Conservation (phyloP, 2,888 invertebrate species). For the Neocrepidodera transversa region DNA sequence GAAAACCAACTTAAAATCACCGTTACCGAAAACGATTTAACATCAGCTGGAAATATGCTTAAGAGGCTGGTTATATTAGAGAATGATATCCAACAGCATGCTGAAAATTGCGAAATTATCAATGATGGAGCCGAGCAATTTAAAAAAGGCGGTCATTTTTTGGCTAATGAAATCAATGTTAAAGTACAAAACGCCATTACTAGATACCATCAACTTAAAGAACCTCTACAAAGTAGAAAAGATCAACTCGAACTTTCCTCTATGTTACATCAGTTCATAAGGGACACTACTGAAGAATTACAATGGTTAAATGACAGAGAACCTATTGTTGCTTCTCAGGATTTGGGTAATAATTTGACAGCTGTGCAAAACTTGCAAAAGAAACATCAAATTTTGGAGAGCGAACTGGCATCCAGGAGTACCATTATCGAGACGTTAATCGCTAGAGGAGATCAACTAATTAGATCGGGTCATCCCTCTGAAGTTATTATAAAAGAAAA, state of each 20-base stretch:
- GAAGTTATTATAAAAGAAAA: conserved; percentile 74
- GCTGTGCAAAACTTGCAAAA: conserved; percentile 90
- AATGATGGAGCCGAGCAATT: conserved; percentile 83
- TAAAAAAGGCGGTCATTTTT: conserved; percentile 83
- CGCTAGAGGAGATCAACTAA: conserved; percentile 78
- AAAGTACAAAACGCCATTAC: conserved; percentile 73
- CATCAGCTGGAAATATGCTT: conserved; percentile 82
- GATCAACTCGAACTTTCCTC: conserved; percentile 93
- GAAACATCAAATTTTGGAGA: conserved; percentile 91
- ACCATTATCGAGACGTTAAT: conserved; percentile 79
- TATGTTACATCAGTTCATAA: conserved; percentile 84
- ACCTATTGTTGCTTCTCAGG: conserved; percentile 72
- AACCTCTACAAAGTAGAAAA: conserved; percentile 88
- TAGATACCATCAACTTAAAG: conserved; percentile 70
- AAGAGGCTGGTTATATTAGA: conserved; percentile 85
- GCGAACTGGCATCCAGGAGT: conserved; percentile 87
- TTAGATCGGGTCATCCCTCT: conserved; percentile 87
- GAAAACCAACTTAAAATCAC: conserved; percentile 75
- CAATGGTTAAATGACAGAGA: conserved; percentile 88
- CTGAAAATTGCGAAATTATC: conserved; percentile 80
- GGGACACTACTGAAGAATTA: conserved; percentile 92
- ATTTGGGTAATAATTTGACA: conserved; percentile 67
- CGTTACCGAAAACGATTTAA: conserved; percentile 87
- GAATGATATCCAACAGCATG: conserved; percentile 83
- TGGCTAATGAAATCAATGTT: conserved; percentile 84